Percentiles rank a stretch among this genome's conserved stretches.
Conservation (phyloP, 2,888 invertebrate species). For the Meliscaeva auricollis region DNA sequence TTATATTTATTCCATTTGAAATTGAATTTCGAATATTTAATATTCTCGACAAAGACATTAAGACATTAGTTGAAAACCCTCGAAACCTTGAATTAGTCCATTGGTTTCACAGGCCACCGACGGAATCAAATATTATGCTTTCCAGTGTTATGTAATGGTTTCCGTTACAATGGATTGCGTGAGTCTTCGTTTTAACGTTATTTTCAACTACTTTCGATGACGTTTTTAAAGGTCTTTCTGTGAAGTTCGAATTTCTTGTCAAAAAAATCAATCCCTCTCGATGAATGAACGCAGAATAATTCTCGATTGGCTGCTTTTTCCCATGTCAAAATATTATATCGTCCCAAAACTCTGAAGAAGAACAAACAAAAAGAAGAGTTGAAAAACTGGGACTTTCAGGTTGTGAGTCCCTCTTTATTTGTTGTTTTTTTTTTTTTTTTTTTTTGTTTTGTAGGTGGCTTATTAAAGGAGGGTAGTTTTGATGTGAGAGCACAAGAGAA, state of each 20-base stretch:
- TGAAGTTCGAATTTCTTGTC: neutral
- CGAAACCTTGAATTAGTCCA: neutral
- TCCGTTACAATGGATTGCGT: slow-evolving; percentile 1
- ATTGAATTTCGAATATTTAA: slow-evolving; percentile 55
- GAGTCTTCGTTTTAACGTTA: neutral
- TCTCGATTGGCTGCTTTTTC: slow-evolving; percentile 53
- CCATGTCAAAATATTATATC: slow-evolving; percentile 28
- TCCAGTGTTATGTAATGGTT: slow-evolving; percentile 22
- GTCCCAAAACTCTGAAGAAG: slow-evolving; percentile 17
- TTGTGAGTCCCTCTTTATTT: slow-evolving; percentile 51
- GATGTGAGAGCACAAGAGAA: slow-evolving; percentile 57
- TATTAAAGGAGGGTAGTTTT: slow-evolving; percentile 29
- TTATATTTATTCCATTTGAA: slow-evolving; percentile 68
- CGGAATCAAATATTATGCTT: slow-evolving; percentile 11
- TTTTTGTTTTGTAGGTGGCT: slow-evolving; percentile 22
- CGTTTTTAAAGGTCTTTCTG: neutral
- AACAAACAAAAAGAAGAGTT: neutral
- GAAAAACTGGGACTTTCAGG: slow-evolving; percentile 7
- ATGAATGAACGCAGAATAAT: slow-evolving; percentile 41
- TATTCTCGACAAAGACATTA: slow-evolving; percentile 63
- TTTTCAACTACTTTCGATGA: neutral
- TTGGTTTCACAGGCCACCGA: slow-evolving; percentile 7
- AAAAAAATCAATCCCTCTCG: slow-evolving; percentile 28
- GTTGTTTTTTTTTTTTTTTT: no score
- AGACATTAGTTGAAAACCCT: slow-evolving; percentile 11